Percentiles rank a stretch among this genome's conserved stretches.
Conservation (phyloP, 1,140 invertebrate species). For the Mya arenaria region DNA sequence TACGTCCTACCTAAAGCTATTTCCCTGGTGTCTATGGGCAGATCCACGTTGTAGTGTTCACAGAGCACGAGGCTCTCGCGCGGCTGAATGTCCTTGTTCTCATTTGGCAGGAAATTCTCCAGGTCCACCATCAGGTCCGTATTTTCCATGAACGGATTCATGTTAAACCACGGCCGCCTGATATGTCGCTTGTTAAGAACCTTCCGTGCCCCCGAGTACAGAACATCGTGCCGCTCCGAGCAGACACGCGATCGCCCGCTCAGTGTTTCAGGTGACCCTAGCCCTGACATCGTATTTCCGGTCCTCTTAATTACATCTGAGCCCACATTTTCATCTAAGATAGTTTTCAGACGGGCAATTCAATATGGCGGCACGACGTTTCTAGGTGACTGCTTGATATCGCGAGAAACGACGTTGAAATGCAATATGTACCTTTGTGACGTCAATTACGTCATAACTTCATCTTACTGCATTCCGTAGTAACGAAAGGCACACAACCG, state of each 20-base stretch:
- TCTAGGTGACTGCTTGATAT: no score
- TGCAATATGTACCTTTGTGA: no score
- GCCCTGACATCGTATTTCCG: neutral
- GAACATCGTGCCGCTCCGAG: conserved; percentile 35
- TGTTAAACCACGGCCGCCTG: conserved; percentile 44
- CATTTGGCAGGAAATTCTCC: conserved; percentile 19
- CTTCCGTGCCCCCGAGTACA: conserved; percentile 45
- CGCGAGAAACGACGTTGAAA: no score
- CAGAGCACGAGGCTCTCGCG: conserved; percentile 35
- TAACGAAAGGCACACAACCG: no score
- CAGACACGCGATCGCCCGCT: neutral
- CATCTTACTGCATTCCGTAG: no score
- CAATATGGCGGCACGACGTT: no score
- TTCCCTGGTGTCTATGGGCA: conserved; percentile 35
- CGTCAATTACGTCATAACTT: no score
- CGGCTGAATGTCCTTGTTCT: conserved; percentile 39
- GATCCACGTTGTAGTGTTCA: conserved; percentile 26
- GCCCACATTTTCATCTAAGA: no score
- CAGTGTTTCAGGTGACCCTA: neutral
- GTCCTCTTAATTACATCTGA: no score
- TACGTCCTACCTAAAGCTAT: conserved; percentile 11
- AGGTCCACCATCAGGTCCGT: conserved; percentile 34
- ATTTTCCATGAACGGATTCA: conserved; percentile 43
- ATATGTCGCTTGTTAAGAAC: conserved; percentile 39
- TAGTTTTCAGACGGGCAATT: no score